Percentiles rank a stretch among this genome's conserved stretches.
phyloP scores from a whole-genome alignment of 1,140 invertebrate species.

The Paralvinella palmiformis region DNA sequence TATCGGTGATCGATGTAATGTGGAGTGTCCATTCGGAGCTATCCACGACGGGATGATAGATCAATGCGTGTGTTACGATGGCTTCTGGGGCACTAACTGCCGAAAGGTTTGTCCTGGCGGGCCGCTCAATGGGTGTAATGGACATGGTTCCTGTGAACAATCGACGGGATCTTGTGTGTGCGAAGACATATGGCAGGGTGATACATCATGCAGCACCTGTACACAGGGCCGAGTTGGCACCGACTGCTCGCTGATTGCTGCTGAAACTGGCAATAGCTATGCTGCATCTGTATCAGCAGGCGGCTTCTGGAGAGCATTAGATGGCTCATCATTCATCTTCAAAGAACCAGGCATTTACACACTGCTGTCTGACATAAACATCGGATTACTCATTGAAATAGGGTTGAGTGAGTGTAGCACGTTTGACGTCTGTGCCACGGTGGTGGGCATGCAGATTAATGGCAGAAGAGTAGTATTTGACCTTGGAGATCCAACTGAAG shows the following conservation, averaged over 20 bases:
- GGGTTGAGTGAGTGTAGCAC: not conserved
- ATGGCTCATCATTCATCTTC: not conserved
- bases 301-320: not conserved
- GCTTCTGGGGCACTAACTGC: slow-evolving; percentile 26
- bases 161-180: slow-evolving; percentile 24
- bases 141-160: slow-evolving; percentile 22
- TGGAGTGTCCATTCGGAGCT: slow-evolving; percentile 25
- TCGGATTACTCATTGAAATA: not conserved
- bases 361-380: not conserved
- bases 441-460: not conserved
- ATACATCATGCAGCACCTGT: slow-evolving; percentile 22
- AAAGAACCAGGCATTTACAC: not conserved
- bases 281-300: not conserved
- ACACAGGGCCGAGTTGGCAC: slow-evolving; percentile 21
- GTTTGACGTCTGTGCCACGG: not conserved
- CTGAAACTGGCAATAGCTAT: not conserved
- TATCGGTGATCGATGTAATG: not conserved
- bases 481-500: not conserved
- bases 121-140: slow-evolving; percentile 18
- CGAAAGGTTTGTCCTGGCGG: slow-evolving; percentile 23
- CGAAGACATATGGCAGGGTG: slow-evolving; percentile 24
- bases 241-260: slow-evolving; percentile 21
- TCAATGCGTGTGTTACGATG: slow-evolving; percentile 21
- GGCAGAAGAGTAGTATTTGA: not conserved
- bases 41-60: slow-evolving; percentile 6